phyloP scores from a whole-genome alignment of 2,888 invertebrate genomes.

The Argyra leucocephala region DNA sequence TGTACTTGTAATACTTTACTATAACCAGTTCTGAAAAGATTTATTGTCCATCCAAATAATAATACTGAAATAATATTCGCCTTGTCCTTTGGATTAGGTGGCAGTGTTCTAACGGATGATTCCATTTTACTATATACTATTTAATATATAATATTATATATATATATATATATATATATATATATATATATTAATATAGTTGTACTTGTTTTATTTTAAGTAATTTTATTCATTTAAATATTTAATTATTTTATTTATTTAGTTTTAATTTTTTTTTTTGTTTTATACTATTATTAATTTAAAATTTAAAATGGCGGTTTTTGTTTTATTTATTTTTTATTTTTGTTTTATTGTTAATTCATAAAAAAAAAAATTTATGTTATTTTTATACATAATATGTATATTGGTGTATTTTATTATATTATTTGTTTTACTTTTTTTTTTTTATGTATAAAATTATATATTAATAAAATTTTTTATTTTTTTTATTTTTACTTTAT shows the following conservation, averaged over 20 bases:
- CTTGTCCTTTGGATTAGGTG: constrained; percentile 43
- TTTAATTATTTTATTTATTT: no score
- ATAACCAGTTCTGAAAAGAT: constrained; percentile 46
- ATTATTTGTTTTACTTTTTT: not conserved
- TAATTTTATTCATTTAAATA: no score
- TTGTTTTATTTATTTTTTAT: not conserved
- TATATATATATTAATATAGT: no score
- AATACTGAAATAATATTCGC: constrained; percentile 44
- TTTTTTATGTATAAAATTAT: not conserved
- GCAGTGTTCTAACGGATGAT: constrained; percentile 12
- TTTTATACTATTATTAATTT: not conserved
- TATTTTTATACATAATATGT: no score
- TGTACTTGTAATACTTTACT: constrained; percentile 43
- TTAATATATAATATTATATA: no score
- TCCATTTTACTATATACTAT: not conserved
- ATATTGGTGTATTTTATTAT: no score
- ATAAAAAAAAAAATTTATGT: no score
- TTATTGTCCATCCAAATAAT: constrained; percentile 48
- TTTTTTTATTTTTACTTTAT: no score
- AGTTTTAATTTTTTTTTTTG: not conserved
- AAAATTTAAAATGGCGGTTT: no score
- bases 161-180: no score
- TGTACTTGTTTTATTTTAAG: no score
- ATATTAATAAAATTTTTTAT: not conserved
- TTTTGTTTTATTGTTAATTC: not conserved